phyloP scores from a whole-genome alignment of 2,888 invertebrate genomes.

The Monopis laevigella region DNA sequence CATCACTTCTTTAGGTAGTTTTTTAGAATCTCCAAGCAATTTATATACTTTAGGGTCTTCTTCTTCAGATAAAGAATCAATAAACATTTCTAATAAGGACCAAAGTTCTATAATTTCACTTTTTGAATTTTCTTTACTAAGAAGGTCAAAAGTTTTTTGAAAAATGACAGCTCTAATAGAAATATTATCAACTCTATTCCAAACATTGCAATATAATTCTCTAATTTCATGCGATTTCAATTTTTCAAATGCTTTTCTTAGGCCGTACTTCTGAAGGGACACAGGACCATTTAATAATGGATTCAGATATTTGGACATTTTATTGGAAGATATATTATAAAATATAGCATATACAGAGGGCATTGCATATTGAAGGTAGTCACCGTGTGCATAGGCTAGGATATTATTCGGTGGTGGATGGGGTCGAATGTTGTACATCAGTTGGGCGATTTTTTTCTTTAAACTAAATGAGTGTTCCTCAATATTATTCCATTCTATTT shows the following conservation, averaged over 20 bases:
- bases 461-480: slow-evolving; percentile 34
- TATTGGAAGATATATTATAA: slow-evolving; percentile 28
- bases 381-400: slow-evolving; percentile 40
- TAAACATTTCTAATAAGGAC: slow-evolving; percentile 33
- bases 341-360: slow-evolving; percentile 40
- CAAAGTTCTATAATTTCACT: slow-evolving; percentile 27
- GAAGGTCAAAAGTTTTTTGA: slow-evolving; percentile 29
- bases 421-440: slow-evolving; percentile 44
- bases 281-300: slow-evolving; percentile 16
- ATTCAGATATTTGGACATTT: neutral
- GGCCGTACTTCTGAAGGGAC: slow-evolving; percentile 44
- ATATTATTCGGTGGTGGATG: slow-evolving; percentile 32
- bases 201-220: slow-evolving; percentile 29
- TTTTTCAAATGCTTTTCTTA: slow-evolving; percentile 34
- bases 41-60: slow-evolving; percentile 40
- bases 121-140: slow-evolving; percentile 32
- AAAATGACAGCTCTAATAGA: slow-evolving; percentile 39
- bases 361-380: slow-evolving; percentile 40
- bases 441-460: slow-evolving; percentile 37
- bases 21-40: slow-evolving; percentile 24
- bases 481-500: slow-evolving; percentile 35
- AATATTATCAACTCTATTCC: slow-evolving; percentile 35
- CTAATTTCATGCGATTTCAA: slow-evolving; percentile 28
- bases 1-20: slow-evolving; percentile 29
- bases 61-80: slow-evolving; percentile 33